Evolutionary conservation across 1,140 invertebrate species (phyloP).

Genomic region (Drosophila sp.): DNA sequence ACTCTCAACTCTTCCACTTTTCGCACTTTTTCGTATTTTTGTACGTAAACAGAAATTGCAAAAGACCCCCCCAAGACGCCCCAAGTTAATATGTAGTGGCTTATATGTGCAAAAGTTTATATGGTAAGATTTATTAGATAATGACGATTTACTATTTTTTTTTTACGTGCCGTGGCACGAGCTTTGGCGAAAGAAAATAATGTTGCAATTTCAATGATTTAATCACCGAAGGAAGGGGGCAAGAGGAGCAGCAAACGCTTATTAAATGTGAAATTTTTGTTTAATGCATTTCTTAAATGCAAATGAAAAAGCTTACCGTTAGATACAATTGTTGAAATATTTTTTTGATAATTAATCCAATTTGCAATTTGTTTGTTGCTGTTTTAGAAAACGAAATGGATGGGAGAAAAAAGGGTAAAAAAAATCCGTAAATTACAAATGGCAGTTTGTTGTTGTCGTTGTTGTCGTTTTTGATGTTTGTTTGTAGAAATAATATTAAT

Average conservation of each 20-base stretch:
- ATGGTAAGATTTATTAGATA: conserved; percentile 79
- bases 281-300: conserved; percentile 21
- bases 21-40: conserved; percentile 1
- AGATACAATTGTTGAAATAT: background rate
- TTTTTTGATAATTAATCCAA: conserved; percentile 63
- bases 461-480: conserved; percentile 30
- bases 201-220: conserved; percentile 77
- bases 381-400: conserved; percentile 32
- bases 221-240: conserved; percentile 35
- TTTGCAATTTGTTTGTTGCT: conserved; percentile 17
- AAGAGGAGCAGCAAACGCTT: conserved; percentile 33
- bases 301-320: conserved; percentile 16
- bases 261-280: conserved; percentile 46
- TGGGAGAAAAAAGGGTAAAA: conserved; percentile 35
- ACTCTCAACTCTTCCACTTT: conserved; percentile 6
- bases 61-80: background rate
- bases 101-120: conserved; percentile 28
- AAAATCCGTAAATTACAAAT: conserved; percentile 49
- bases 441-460: conserved; percentile 55
- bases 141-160: conserved; percentile 68
- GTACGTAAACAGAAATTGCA: conserved; percentile 4
- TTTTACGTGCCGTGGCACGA: conserved; percentile 53
- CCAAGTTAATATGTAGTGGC: conserved; percentile 2
- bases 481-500: conserved; percentile 57
- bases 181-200: conserved; percentile 24